Evolutionary conservation across 2,888 invertebrate genomes (phyloP).

Genomic region (Drosophila pseudotalamancana): DNA sequence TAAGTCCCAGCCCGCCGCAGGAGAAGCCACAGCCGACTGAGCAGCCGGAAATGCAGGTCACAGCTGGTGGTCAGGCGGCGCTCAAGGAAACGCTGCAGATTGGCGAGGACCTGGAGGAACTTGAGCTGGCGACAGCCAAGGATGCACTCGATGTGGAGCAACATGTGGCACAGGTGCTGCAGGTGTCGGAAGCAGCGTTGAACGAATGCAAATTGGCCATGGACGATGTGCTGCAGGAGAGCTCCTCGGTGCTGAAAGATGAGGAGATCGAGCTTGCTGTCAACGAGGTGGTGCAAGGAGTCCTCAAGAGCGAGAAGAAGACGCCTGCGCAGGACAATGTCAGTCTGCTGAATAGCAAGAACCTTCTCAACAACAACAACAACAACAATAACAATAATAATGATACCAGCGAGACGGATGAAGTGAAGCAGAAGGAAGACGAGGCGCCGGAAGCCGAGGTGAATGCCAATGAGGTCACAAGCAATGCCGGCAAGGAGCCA

Average conservation of each 20-base stretch:
- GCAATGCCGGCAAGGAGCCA: constrained; percentile 6
- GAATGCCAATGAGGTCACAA: constrained; percentile 69
- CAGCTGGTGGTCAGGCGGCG: constrained; percentile 72
- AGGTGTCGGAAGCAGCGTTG: constrained; percentile 85
- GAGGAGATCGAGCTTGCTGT: constrained; percentile 86
- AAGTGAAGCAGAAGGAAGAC: not conserved
- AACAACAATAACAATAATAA: constrained; percentile 72
- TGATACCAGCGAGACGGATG: constrained; percentile 39
- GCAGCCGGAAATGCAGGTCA: not conserved
- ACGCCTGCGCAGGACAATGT: constrained; percentile 64
- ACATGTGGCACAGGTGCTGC: constrained; percentile 85
- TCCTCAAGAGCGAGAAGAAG: constrained; percentile 84
- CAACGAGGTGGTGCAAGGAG: constrained; percentile 85
- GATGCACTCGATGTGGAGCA: constrained; percentile 84
- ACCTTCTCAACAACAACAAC: constrained; percentile 79
- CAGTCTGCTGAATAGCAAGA: constrained; percentile 80
- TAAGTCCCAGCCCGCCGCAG: constrained; percentile 14
- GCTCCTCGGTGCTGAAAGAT: constrained; percentile 85
- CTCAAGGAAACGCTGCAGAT: constrained; percentile 84
- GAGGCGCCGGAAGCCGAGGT: constrained; percentile 40
- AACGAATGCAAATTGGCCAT: constrained; percentile 84
- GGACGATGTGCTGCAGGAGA: constrained; percentile 76
- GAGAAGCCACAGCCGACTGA: not conserved
- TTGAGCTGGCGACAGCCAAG: constrained; percentile 73
- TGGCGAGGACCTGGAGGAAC: constrained; percentile 78